These are phyloP conservation scores for Sesamia inferens DNA, from an alignment of 2,888 invertebrate species.

Conservation along the genomic window DNA sequence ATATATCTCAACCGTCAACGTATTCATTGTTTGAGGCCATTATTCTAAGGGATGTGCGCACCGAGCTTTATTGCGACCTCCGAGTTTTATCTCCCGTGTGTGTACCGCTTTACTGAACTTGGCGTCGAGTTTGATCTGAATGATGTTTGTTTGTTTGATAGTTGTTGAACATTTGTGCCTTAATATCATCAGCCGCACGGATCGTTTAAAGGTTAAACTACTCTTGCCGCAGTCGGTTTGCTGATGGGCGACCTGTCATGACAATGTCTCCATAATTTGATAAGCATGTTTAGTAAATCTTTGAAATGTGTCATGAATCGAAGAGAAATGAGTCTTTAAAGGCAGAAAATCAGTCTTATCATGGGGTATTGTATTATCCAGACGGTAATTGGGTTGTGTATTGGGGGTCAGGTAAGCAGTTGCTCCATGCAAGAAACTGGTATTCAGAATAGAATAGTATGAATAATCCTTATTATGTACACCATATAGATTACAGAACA, in stretches of 20 bases:
- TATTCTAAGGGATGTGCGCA: constrained; percentile 55
- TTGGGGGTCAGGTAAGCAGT: no score
- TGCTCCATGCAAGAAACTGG: no score
- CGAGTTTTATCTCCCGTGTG: constrained; percentile 54
- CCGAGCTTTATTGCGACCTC: constrained; percentile 52
- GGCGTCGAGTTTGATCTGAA: constrained; percentile 19
- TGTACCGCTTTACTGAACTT: constrained; percentile 40
- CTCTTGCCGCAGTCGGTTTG: no score
- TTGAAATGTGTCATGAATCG: background rate
- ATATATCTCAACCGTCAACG: constrained; percentile 60
- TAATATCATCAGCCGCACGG: background rate
- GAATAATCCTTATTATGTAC: no score
- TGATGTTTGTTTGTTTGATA: constrained; percentile 8
- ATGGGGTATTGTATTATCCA: no score
- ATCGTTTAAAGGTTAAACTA: background rate
- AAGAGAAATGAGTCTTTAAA: background rate
- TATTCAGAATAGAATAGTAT: no score
- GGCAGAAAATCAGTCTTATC: no score
- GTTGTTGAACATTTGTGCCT: background rate
- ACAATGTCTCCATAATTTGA: no score
- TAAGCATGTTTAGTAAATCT: background rate
- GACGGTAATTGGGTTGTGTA: no score
- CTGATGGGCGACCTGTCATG: background rate
- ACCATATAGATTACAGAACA: no score
- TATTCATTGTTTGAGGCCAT: constrained; percentile 64